Evolutionary conservation across 2,113 vertebrate genomes (phyloP).

Genomic region (Piprites chloris): DNA sequence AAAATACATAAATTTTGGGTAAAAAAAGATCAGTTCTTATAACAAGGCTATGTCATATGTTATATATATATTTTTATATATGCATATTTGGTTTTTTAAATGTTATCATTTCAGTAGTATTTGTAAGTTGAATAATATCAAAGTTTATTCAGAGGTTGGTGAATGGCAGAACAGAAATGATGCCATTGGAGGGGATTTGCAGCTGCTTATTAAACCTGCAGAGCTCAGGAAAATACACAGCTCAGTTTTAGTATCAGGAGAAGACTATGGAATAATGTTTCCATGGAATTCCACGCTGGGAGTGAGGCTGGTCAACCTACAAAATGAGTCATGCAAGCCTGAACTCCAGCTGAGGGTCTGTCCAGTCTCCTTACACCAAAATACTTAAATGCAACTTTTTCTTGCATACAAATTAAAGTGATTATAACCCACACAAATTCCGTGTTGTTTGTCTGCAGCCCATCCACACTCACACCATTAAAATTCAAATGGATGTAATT

Average conservation of each 20-base stretch:
- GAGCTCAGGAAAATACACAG: neutral
- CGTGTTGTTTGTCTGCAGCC: neutral
- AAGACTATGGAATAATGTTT: neutral
- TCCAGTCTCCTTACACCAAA: neutral
- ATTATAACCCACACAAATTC: neutral
- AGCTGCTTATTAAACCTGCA: neutral
- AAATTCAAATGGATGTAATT: neutral
- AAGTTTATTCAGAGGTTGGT: neutral
- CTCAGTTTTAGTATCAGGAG: neutral
- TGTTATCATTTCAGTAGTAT: neutral
- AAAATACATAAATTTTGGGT: accelerated
- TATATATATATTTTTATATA: neutral
- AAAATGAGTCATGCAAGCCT: accelerated
- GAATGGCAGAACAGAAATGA: neutral
- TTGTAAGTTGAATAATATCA: accelerated
- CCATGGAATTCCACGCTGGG: accelerated
- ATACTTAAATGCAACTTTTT: accelerated
- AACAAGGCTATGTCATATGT: neutral
- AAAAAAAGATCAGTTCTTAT: neutral
- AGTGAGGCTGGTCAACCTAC: neutral
- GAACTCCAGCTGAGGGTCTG: neutral
- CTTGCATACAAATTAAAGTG: neutral
- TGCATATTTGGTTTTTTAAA: neutral
- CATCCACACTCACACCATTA: neutral
- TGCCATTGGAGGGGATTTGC: neutral